These are phyloP conservation scores for Spinus olivaceus DNA, from an alignment of 2,797 vertebrate genomes.

Conservation along the genomic window DNA sequence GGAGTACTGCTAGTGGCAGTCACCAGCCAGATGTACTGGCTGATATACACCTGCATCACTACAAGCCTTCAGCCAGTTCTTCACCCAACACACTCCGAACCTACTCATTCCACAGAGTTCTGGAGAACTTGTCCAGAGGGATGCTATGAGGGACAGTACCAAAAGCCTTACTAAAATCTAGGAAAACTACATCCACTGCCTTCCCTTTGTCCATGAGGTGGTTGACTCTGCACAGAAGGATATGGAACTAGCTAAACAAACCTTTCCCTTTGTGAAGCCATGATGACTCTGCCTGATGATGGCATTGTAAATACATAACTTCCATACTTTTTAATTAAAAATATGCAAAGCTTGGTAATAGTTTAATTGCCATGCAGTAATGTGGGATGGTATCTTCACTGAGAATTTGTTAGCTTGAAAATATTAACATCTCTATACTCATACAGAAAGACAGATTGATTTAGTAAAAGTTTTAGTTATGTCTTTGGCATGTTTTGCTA, in stretches of 20 bases:
- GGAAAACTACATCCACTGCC: not conserved
- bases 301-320: not conserved
- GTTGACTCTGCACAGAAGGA: not conserved
- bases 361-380: not conserved
- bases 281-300: not conserved
- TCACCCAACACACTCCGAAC: not conserved
- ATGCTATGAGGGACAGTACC: not conserved
- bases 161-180: not conserved
- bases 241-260: not conserved
- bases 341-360: not conserved
- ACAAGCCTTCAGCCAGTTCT: not conserved
- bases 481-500: not conserved
- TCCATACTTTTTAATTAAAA: not conserved
- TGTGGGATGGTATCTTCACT: not conserved
- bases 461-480: not conserved
- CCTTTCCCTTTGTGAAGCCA: not conserved
- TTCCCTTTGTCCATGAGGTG: not conserved
- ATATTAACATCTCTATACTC: not conserved
- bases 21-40: not conserved
- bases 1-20: fast-evolving
- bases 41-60: not conserved
- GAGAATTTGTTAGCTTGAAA: not conserved
- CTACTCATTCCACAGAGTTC: not conserved
- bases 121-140: not conserved
- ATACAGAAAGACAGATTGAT: not conserved